Percentiles rank a stretch among this genome's conserved stretches.
Conservation (phyloP, 2,113 vertebrate genomes). For the Cyanoramphus novaezelandiae region DNA sequence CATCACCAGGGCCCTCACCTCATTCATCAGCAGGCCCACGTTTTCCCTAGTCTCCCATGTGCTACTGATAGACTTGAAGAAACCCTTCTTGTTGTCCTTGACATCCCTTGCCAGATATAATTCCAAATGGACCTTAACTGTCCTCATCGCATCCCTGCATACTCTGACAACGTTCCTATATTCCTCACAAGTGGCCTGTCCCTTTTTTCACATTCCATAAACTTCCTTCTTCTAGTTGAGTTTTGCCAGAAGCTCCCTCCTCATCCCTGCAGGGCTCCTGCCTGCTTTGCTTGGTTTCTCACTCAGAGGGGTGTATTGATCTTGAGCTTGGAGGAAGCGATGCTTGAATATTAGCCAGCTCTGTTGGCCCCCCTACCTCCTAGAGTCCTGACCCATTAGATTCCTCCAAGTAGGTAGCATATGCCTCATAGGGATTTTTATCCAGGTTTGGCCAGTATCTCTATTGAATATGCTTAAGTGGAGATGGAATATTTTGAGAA, state of each 20-base stretch:
- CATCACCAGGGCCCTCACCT: not conserved
- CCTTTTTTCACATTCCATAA: not conserved
- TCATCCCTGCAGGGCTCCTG: not conserved
- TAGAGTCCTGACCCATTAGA: not conserved
- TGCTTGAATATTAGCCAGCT: not conserved
- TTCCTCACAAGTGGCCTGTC: not conserved
- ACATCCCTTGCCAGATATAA: not conserved
- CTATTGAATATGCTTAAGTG: not conserved
- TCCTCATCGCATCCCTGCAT: not conserved
- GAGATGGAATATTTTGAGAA: not conserved
- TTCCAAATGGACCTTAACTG: not conserved
- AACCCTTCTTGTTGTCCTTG: not conserved
- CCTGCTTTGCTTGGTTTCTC: not conserved
- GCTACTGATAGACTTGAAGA: not conserved
- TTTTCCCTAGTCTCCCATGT: not conserved
- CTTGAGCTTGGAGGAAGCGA: not conserved
- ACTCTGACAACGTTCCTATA: not conserved
- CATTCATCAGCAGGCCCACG: not conserved
- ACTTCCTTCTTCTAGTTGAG: not conserved
- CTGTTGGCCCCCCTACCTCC: not conserved
- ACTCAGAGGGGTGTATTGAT: not conserved
- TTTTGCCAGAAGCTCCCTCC: not conserved
- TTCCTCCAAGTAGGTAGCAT: not conserved
- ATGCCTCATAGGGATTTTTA: not conserved
- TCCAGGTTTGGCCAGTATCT: not conserved